Percentiles rank a stretch among this genome's conserved stretches.
Conservation (phyloP, 2,113 vertebrate species). For the Psophia crepitans region DNA sequence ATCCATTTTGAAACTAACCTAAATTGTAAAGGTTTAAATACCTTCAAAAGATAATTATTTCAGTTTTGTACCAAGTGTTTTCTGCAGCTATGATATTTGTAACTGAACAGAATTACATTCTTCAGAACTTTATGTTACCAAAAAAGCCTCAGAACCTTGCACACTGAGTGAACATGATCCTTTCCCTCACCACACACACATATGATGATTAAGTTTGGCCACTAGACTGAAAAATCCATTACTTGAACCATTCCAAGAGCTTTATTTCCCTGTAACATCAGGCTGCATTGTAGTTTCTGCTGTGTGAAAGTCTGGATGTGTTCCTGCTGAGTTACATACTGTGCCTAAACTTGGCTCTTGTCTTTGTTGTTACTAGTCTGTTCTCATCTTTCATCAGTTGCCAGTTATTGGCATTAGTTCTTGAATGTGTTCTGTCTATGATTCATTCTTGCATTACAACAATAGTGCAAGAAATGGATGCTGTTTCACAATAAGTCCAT, state of each 20-base stretch:
- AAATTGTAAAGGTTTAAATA: background rate
- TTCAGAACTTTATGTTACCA: background rate
- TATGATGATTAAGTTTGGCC: rapidly evolving
- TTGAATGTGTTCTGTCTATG: background rate
- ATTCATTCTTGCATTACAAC: background rate
- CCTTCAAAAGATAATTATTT: background rate
- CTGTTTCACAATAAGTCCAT: background rate
- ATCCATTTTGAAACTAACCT: background rate
- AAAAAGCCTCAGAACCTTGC: background rate
- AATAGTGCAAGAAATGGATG: background rate
- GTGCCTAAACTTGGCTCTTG: background rate
- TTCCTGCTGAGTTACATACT: background rate
- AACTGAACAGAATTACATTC: background rate
- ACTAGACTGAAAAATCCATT: background rate
- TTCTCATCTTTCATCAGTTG: background rate
- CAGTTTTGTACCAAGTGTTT: background rate
- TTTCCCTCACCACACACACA: background rate
- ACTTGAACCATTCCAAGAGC: background rate
- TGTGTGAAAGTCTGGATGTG: background rate
- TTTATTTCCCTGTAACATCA: background rate
- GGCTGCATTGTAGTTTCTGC: background rate
- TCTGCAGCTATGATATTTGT: background rate
- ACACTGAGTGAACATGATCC: background rate
- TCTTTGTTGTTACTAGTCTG: background rate
- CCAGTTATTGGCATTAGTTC: background rate